phyloP scores from a whole-genome alignment of 53 echinoderm and acorn worm genomes.

The Antedon mediterranea region DNA sequence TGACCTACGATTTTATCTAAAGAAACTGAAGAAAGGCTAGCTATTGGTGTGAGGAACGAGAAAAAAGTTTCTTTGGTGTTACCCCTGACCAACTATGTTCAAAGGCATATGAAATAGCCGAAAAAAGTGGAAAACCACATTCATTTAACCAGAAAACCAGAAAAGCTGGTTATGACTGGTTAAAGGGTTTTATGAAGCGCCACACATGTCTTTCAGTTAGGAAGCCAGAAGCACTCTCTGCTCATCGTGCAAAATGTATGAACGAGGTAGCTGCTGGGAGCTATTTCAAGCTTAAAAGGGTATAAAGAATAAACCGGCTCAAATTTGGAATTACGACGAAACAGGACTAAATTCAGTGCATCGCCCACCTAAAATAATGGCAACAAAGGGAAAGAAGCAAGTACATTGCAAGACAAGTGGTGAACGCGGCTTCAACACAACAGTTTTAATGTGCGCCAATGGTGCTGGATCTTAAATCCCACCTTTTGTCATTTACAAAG shows the following conservation, averaged over 20 bases:
- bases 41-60: constrained; percentile 32
- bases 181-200: constrained; percentile 16
- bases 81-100: constrained; percentile 19
- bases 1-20: constrained; percentile 24
- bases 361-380: constrained; percentile 12
- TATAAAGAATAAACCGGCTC: constrained; percentile 16
- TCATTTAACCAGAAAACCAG: constrained; percentile 17
- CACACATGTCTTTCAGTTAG: constrained; percentile 17
- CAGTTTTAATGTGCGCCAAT: constrained; percentile 25
- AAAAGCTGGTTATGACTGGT: constrained; percentile 34
- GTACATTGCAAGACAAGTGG: constrained; percentile 34
- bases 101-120: constrained; percentile 18
- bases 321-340: constrained; percentile 24
- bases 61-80: constrained; percentile 25
- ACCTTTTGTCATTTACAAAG: constrained; percentile 30
- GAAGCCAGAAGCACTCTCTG: constrained; percentile 34
- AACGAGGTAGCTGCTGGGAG: constrained; percentile 20
- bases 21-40: constrained; percentile 13
- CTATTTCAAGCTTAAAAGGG: constrained; percentile 24
- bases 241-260: constrained; percentile 30
- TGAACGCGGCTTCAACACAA: constrained; percentile 26
- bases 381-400: constrained; percentile 25
- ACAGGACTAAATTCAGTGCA: constrained; percentile 19
- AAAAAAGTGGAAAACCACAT: constrained; percentile 15
- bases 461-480: constrained; percentile 21